Percentiles rank a stretch among this genome's conserved stretches.
Evolutionary conservation across 2,888 invertebrate genomes (phyloP).

Genomic region (Trissolcus japonicus): DNA sequence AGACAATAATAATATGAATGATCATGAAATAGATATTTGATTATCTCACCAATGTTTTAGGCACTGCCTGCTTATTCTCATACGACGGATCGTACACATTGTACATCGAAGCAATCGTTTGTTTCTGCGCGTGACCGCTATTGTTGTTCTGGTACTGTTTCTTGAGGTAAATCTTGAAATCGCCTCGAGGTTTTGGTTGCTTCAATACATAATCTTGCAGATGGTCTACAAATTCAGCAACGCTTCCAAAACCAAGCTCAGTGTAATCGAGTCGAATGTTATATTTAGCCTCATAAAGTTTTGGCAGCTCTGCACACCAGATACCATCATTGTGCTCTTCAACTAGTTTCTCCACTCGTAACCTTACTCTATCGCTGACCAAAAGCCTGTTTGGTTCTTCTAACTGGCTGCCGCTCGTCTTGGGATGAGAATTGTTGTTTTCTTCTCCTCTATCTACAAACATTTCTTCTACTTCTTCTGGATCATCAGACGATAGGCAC

Average conservation of each 20-base stretch:
- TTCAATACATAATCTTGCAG: slow-evolving; percentile 66
- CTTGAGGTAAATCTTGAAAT: slow-evolving; percentile 64
- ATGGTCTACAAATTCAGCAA: slow-evolving; percentile 65
- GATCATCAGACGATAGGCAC: no score
- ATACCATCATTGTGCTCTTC: slow-evolving; percentile 69
- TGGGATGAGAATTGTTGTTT: no score
- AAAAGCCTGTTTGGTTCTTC: no score
- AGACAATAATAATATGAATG: no score
- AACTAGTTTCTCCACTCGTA: slow-evolving; percentile 64
- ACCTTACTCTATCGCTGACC: slow-evolving; percentile 59
- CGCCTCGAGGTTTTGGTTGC: slow-evolving; percentile 58
- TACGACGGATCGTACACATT: slow-evolving; percentile 58
- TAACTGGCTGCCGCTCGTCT: no score
- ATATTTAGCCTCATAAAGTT: slow-evolving; percentile 64
- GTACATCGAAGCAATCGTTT: slow-evolving; percentile 59
- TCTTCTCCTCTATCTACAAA: no score
- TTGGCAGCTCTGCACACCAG: slow-evolving; percentile 69
- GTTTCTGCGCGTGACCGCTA: slow-evolving; percentile 10
- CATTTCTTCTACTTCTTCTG: no score
- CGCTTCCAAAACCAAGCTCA: slow-evolving; percentile 69
- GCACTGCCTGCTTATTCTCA: slow-evolving; percentile 63
- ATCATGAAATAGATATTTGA: no score
- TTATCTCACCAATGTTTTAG: slow-evolving; percentile 62
- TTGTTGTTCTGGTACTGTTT: slow-evolving; percentile 26
- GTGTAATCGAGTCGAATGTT: slow-evolving; percentile 64